Evolutionary conservation across 2,113 vertebrate genomes (phyloP).

Genomic region (Ceyx melanurus): DNA sequence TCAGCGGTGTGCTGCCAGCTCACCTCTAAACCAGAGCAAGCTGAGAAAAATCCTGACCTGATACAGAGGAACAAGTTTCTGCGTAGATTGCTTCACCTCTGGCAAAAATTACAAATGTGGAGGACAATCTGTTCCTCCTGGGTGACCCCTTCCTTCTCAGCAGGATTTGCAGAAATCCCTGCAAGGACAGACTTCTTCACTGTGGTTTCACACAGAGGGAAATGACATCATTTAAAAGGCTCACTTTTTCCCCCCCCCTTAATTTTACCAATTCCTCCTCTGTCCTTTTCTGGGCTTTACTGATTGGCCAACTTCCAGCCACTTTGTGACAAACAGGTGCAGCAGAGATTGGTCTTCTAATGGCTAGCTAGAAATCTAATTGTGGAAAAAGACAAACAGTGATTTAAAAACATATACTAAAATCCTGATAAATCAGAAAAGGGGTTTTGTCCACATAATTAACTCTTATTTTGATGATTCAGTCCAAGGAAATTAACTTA

Average conservation of each 20-base stretch:
- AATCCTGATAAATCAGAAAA: neutral
- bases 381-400: neutral
- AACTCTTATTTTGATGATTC: neutral
- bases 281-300: neutral
- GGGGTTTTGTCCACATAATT: neutral
- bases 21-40: neutral
- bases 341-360: neutral
- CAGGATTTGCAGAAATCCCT: neutral
- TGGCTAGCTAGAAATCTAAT: neutral
- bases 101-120: neutral
- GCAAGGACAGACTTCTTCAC: neutral
- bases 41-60: neutral
- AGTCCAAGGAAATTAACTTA: neutral
- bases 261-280: neutral
- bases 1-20: neutral
- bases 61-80: neutral
- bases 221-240: neutral
- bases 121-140: neutral
- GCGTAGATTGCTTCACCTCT: neutral
- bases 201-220: fast-evolving
- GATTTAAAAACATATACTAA: neutral
- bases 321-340: neutral
- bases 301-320: neutral
- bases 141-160: neutral
- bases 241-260: neutral